Conservation (phyloP, 1,140 invertebrate genomes). For the Pogonognathellus flavescens region DNA sequence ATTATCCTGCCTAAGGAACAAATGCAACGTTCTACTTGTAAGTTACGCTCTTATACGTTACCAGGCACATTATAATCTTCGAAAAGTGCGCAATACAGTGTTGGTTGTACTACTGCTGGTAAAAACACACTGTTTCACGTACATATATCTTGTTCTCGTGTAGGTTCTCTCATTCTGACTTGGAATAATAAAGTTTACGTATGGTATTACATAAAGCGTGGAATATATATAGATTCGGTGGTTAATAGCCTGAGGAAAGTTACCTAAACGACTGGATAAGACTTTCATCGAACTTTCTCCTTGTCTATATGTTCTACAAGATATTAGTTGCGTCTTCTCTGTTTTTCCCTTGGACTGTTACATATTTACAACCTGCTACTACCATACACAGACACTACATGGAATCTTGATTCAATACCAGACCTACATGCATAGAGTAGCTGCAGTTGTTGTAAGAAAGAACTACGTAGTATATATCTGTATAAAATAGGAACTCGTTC, state of each 20-base stretch:
- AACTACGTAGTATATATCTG: background rate
- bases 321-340: background rate
- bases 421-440: too few relatives aligned
- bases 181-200: background rate
- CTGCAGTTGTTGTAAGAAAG: too few relatives aligned
- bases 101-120: background rate
- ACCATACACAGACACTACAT: background rate
- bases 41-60: background rate
- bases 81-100: too few relatives aligned
- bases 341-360: background rate
- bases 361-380: background rate
- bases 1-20: too few relatives aligned
- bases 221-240: constrained; percentile 50
- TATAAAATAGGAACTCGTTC: background rate
- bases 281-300: constrained; percentile 43
- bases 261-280: constrained; percentile 50
- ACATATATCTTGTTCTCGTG: too few relatives aligned
- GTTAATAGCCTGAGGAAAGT: constrained; percentile 50
- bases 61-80: too few relatives aligned
- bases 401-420: too few relatives aligned
- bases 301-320: background rate
- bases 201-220: background rate
- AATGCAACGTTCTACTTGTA: background rate
- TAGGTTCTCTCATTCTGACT: too few relatives aligned
- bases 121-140: background rate